These are phyloP conservation scores for Alligator mississippiensis DNA, from an alignment of 2,113 vertebrate species.

Conservation along the genomic window DNA sequence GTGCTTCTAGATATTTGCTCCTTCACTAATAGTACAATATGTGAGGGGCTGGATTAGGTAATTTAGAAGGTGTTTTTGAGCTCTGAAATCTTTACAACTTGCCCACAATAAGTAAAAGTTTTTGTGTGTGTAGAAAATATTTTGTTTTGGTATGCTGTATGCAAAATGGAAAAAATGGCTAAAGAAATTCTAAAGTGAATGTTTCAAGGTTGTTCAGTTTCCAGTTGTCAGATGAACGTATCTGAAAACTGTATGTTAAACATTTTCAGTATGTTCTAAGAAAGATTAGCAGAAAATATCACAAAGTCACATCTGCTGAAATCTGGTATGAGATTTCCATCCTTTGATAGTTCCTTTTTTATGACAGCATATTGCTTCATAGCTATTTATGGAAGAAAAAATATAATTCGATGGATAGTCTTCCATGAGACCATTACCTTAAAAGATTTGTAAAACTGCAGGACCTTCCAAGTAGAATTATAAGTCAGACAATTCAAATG, in stretches of 20 bases:
- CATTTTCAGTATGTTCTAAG: slow-evolving; percentile 9
- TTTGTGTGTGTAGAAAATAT: not conserved
- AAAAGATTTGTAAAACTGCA: slow-evolving; percentile 34
- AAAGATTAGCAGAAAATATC: not conserved
- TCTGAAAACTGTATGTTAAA: not conserved
- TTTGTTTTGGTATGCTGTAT: not conserved
- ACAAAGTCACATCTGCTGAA: slow-evolving; percentile 23
- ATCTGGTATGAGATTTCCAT: slow-evolving; percentile 7
- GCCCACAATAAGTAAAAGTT: not conserved
- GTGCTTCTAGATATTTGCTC: not conserved
- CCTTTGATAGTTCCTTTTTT: slow-evolving; percentile 30
- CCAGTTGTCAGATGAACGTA: not conserved
- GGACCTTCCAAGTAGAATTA: slow-evolving; percentile 39
- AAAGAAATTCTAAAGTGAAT: not conserved
- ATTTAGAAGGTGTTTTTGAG: not conserved
- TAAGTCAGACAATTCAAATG: slow-evolving; percentile 51
- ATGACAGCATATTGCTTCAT: not conserved
- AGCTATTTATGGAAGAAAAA: slow-evolving; percentile 21
- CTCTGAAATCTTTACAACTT: not conserved
- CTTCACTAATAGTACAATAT: not conserved
- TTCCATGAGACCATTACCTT: slow-evolving; percentile 35
- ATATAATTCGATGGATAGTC: slow-evolving; percentile 3
- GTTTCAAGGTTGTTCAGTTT: not conserved
- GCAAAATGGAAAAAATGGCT: not conserved
- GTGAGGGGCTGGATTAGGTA: not conserved